phyloP scores from a whole-genome alignment of 2,113 vertebrate species.

The Hystrix brachyura region DNA sequence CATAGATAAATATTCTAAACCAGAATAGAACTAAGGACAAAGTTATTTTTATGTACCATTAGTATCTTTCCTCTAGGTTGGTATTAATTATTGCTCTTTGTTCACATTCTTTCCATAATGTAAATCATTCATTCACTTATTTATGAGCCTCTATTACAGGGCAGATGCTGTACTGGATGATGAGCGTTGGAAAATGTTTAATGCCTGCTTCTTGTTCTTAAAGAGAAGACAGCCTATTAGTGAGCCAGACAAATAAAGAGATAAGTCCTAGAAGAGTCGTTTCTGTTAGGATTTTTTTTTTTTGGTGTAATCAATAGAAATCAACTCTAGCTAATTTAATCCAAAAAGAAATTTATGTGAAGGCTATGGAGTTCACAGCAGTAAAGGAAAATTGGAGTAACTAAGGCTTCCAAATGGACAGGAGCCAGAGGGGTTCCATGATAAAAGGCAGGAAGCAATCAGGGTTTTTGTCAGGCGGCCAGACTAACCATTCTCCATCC shows the following conservation, averaged over 20 bases:
- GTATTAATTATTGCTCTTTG: background rate
- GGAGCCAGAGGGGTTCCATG: background rate
- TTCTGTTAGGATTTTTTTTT: background rate
- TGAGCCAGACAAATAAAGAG: constrained; percentile 17
- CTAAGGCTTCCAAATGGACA: constrained; percentile 23
- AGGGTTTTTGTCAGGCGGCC: background rate
- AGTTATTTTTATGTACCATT: background rate
- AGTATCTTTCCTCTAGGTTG: background rate
- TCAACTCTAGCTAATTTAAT: constrained; percentile 59
- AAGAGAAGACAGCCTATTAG: background rate
- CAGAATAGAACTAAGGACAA: background rate
- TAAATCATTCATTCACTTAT: constrained; percentile 2
- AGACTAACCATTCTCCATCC: background rate
- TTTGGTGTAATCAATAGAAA: constrained; percentile 48
- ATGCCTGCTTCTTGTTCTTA: background rate
- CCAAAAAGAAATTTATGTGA: constrained; percentile 31
- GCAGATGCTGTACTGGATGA: background rate
- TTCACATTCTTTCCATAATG: background rate
- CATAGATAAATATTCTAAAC: constrained; percentile 17
- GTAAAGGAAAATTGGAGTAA: constrained; percentile 39
- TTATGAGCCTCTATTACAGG: background rate
- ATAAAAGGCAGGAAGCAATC: constrained; percentile 15
- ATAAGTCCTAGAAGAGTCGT: background rate
- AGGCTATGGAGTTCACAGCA: background rate
- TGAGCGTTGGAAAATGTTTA: background rate